Evolutionary conservation across 2,888 invertebrate species (phyloP), one percentile per base, ranked within the genome.

Genomic region (Herminia tarsipennalis): DNA sequence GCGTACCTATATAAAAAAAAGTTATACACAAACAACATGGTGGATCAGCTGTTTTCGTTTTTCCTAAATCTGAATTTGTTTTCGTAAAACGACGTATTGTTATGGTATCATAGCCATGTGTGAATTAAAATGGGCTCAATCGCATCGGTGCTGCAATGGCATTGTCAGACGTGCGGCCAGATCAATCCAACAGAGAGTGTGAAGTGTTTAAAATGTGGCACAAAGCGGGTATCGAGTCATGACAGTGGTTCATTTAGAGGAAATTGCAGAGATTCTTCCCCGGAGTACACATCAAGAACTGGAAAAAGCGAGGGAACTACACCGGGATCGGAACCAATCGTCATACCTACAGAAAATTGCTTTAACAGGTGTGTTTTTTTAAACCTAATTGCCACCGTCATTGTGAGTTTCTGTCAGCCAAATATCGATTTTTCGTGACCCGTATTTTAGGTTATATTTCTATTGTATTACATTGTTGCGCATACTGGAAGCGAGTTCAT

Each of bases 111-210:
- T 92, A 92, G 90, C 91, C 92, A 92, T 92, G 92, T 85, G 85
- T 90, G 86, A 87, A 88, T 86, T 92, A 91, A 88, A 89, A 97
- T 97, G 97, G 97, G 97, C 92, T 96, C 97, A 87, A 97, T 97
- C 93, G 96, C 97, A 92, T 97, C 97, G 87, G 97, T 97, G 92
- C 94, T 97, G 88, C 97, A 97, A 93, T 97, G 97, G 97, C 95
- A 96, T 93, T 97, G 97, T 93, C 94, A 94, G 87, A 94, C 94
- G 89, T 97, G 97, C 93, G 94, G 95, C 92, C 94, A 95, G 89
- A 96, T 97, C 90, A 97, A 97, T 88, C 96, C 97, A 65, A 96
- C 96, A 60, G 97, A 97, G 92, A 94, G 95, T 87, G 92, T 94
- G 72, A 95, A 94, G 92, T 97, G 97, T 90, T 93, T 95, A 92